Evolutionary conservation across 2,113 vertebrate species (phyloP).

Genomic region (Benitochromis conjunctus): DNA sequence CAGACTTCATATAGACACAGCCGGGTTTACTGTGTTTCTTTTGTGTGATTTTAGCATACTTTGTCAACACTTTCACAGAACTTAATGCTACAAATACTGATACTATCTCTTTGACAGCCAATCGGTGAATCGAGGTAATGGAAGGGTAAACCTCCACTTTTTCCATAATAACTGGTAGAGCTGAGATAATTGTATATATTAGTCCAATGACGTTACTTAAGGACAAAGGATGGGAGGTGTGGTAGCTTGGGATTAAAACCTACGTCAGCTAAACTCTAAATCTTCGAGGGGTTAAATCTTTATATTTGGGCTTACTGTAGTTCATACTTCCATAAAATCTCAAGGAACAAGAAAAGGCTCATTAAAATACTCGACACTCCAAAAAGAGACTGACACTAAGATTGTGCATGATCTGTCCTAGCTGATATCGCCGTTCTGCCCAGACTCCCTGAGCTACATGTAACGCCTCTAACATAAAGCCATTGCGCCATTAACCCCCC

Average conservation of each 20-base stretch:
- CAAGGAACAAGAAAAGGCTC: neutral
- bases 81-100: neutral
- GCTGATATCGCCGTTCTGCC: neutral
- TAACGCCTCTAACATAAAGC: neutral
- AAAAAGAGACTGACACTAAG: neutral
- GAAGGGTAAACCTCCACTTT: neutral
- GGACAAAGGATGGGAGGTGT: neutral
- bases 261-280: neutral
- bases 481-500: neutral
- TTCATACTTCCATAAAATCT: neutral
- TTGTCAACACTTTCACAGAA: constrained; percentile 11
- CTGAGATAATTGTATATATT: neutral
- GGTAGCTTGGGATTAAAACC: neutral
- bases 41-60: neutral
- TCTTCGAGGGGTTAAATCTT: neutral
- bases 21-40: neutral
- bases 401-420: neutral
- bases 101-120: constrained; percentile 5
- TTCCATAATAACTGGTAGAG: neutral
- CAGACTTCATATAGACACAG: neutral
- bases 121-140: neutral
- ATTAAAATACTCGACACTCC: neutral
- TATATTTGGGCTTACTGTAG: neutral
- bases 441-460: neutral
- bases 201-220: neutral